These are phyloP conservation scores for Eledone cirrhosa DNA, from an alignment of 2,888 invertebrate genomes.

Conservation along the genomic window DNA sequence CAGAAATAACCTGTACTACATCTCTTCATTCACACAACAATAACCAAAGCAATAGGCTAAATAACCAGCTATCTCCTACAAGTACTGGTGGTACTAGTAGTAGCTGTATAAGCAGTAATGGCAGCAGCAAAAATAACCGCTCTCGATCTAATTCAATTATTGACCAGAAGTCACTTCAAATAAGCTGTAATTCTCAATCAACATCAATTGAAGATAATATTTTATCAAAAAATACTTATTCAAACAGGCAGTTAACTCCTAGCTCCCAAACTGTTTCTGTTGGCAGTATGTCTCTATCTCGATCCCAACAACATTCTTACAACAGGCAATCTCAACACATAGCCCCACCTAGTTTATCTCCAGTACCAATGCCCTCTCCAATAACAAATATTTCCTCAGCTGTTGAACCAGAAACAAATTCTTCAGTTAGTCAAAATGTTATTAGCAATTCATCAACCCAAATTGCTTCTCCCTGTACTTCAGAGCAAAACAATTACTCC, in stretches of 20 bases:
- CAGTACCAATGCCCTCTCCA: not conserved
- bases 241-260: constrained; percentile 3
- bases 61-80: not conserved
- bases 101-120: constrained; percentile 7
- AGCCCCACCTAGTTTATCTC: not conserved
- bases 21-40: not conserved
- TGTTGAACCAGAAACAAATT: constrained; percentile 9
- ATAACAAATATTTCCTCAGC: constrained; percentile 8
- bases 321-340: constrained; percentile 4
- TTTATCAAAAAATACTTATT: constrained; percentile 12
- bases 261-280: not conserved
- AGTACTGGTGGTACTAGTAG: not conserved
- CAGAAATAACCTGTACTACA: constrained; percentile 9
- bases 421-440: not conserved
- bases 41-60: not conserved
- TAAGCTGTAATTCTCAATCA: constrained; percentile 3
- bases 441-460: not conserved
- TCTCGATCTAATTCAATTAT: not conserved
- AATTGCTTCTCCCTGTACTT: not conserved
- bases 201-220: not conserved
- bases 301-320: constrained; percentile 4
- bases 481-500: constrained; percentile 29
- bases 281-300: not conserved
- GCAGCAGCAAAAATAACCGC: not conserved
- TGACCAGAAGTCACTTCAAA: not conserved